Percentiles rank a stretch among this genome's conserved stretches.
phyloP scores from a whole-genome alignment of 2,888 invertebrate species.

The Oxyteleia sp. region DNA sequence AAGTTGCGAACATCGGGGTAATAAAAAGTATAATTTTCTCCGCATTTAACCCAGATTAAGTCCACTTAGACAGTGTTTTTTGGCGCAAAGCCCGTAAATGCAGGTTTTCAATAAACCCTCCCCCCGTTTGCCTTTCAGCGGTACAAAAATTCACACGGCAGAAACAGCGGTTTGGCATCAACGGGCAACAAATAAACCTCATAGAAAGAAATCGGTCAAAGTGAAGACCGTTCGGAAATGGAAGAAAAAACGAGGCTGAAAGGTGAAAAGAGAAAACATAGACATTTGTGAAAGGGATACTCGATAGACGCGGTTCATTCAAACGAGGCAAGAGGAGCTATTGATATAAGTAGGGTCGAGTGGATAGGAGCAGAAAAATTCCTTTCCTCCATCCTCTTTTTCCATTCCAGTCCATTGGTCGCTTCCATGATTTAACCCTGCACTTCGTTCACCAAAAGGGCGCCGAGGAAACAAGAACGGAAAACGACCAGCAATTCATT shows the following conservation, averaged over 20 bases:
- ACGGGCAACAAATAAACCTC: slow-evolving; percentile 48
- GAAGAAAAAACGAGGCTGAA: slow-evolving; percentile 22
- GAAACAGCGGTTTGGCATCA: slow-evolving; percentile 60
- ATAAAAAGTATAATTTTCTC: slow-evolving; percentile 20
- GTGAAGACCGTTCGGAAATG: slow-evolving; percentile 28
- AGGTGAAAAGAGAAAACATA: slow-evolving; percentile 52
- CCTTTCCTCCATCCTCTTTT: slow-evolving; percentile 59
- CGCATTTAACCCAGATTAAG: slow-evolving; percentile 15
- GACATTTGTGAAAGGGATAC: slow-evolving; percentile 64
- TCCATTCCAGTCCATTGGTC: slow-evolving; percentile 85
- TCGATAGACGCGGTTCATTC: slow-evolving; percentile 82
- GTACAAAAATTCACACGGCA: slow-evolving; percentile 28
- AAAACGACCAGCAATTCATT: slow-evolving; percentile 78
- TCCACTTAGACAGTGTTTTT: slow-evolving; percentile 6
- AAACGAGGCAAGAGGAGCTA: slow-evolving; percentile 85
- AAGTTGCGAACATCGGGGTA: slow-evolving; percentile 4
- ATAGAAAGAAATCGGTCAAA: slow-evolving; percentile 55
- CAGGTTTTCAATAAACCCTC: background rate
- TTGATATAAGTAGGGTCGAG: slow-evolving; percentile 87
- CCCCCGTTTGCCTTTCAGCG: slow-evolving; percentile 1
- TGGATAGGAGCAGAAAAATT: slow-evolving; percentile 76
- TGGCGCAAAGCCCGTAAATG: no score
- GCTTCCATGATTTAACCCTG: slow-evolving; percentile 85
- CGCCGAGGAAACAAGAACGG: slow-evolving; percentile 76
- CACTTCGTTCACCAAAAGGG: slow-evolving; percentile 81